A percentile compares a stretch with the other conserved stretches of the same genome.
These are phyloP conservation scores for Globicephala melas DNA, from an alignment of 2,113 vertebrate genomes.

Conservation along the genomic window DNA sequence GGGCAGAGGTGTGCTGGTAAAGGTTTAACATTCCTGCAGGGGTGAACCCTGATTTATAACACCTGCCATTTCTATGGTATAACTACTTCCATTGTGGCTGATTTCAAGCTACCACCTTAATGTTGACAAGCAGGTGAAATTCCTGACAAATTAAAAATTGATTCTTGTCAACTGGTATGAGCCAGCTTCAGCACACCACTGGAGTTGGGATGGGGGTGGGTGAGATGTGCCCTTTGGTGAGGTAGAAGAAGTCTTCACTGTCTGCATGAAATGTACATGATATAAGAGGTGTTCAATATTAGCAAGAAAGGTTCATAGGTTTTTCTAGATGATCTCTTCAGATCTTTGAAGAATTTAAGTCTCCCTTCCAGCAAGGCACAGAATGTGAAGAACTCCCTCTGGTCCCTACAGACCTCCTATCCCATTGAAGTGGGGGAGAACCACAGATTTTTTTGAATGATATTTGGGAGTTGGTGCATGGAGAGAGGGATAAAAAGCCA, in stretches of 20 bases:
- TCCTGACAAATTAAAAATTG: not conserved
- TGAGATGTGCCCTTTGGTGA: not conserved
- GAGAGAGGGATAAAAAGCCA: not conserved
- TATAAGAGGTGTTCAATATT: not conserved
- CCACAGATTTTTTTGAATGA: not conserved
- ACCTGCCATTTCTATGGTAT: not conserved
- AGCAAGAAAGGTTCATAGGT: not conserved
- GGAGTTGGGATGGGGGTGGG: no score
- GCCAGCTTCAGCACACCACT: not conserved
- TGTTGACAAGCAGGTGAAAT: not conserved
- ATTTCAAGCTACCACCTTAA: not conserved
- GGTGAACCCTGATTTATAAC: not conserved
- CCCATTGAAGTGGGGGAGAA: not conserved
- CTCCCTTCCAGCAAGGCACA: not conserved
- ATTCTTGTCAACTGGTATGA: not conserved
- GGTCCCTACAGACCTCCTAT: not conserved
- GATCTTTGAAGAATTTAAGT: not conserved
- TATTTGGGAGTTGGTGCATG: not conserved
- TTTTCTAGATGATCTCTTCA: not conserved
- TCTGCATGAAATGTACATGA: not conserved
- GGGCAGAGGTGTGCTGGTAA: not conserved
- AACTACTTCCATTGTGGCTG: not conserved
- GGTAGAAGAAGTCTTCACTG: not conserved
- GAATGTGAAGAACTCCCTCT: not conserved
- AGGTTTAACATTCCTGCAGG: not conserved